Conservation (phyloP, 2,888 invertebrate species). For the Acrobeloides nanus region DNA sequence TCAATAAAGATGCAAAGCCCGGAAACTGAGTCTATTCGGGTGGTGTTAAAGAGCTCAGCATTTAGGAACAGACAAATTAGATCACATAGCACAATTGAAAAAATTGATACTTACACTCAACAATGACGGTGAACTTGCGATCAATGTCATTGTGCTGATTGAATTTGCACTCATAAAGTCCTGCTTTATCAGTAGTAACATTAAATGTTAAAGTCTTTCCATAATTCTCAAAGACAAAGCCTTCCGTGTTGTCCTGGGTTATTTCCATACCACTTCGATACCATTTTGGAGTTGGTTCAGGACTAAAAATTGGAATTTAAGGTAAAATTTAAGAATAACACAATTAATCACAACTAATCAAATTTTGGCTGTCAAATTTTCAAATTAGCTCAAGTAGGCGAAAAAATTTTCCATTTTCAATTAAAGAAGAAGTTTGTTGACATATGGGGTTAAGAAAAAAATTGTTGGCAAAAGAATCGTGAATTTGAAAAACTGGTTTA, state of each 20-base stretch:
- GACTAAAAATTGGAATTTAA: constrained; percentile 44
- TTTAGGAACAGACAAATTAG: too few species aligned
- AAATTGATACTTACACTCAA: constrained; percentile 54
- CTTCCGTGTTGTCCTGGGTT: constrained; percentile 36
- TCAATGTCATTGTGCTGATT: constrained; percentile 51
- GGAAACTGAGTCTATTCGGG: too few species aligned
- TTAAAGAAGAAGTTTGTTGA: too few species aligned
- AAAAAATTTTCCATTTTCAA: constrained; percentile 1
- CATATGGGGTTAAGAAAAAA: too few species aligned
- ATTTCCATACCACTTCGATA: constrained; percentile 49
- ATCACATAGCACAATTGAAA: constrained; percentile 1
- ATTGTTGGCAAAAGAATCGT: too few species aligned
- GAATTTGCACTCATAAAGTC: constrained; percentile 76
- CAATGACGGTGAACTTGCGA: constrained; percentile 54
- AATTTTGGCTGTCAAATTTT: background rate
- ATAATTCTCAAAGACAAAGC: constrained; percentile 47
- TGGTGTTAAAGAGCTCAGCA: too few species aligned
- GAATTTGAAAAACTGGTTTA: too few species aligned
- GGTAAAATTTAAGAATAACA: background rate
- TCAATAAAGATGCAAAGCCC: too few species aligned
- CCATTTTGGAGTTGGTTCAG: constrained; percentile 50
- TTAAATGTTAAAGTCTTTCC: constrained; percentile 63
- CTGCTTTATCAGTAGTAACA: constrained; percentile 79
- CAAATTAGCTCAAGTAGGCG: constrained; percentile 7
- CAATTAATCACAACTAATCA: background rate